These are phyloP conservation scores for Pristionchus exspectatus DNA, from an alignment of 2,888 invertebrate species.

Conservation along the genomic window DNA sequence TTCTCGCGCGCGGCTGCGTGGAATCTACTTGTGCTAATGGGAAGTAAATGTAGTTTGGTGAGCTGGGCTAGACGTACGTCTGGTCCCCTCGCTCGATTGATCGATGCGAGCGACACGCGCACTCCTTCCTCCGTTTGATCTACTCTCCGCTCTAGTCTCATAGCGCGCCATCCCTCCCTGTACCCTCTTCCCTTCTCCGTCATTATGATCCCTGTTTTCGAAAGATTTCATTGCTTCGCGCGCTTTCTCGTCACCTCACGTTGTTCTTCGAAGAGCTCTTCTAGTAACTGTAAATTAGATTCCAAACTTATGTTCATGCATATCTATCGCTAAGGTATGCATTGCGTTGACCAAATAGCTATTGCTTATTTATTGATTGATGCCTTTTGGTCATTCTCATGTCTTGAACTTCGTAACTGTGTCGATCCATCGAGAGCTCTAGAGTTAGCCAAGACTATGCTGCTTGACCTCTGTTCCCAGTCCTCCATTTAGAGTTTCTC, in stretches of 20 bases:
- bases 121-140: not conserved
- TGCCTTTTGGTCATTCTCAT: too few species aligned
- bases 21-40: too few species aligned
- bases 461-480: too few species aligned
- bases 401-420: not conserved
- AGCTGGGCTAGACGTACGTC: not conserved
- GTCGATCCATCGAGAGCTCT: too few species aligned
- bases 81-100: not conserved
- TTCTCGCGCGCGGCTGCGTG: too few species aligned
- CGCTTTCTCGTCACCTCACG: not conserved
- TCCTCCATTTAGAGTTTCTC: too few species aligned
- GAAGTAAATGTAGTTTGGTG: too few species aligned
- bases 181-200: not conserved
- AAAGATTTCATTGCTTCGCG: not conserved
- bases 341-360: too few species aligned
- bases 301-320: not conserved
- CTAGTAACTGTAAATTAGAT: not conserved
- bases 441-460: too few species aligned
- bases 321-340: not conserved
- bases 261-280: not conserved
- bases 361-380: too few species aligned
- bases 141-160: conserved; percentile 13
- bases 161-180: not conserved
- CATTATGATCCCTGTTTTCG: not conserved
- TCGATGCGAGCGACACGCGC: not conserved